These are phyloP conservation scores for Diplogasteroides magnus DNA, from an alignment of 1,140 invertebrate species.

Conservation along the genomic window DNA sequence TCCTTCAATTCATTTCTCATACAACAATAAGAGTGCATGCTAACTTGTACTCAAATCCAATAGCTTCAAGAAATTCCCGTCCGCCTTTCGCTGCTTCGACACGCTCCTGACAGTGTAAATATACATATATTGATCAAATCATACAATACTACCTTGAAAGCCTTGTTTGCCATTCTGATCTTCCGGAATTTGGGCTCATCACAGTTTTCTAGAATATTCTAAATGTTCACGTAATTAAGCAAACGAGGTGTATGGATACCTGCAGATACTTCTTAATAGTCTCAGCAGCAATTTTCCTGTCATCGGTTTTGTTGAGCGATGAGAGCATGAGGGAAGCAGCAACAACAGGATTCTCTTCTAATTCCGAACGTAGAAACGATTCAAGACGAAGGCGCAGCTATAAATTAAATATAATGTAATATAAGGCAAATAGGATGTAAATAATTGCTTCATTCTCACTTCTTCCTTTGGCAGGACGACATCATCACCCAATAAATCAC, in stretches of 20 bases:
- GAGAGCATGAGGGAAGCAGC: constrained; percentile 25
- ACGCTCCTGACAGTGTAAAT: constrained; percentile 18
- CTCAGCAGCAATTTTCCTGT: constrained; percentile 20
- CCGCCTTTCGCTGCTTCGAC: constrained; percentile 12
- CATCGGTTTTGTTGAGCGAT: constrained; percentile 14
- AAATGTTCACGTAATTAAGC: not conserved
- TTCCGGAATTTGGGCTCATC: constrained; percentile 8
- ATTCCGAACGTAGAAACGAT: constrained; percentile 16
- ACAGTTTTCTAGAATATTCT: constrained; percentile 18
- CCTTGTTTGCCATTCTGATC: constrained; percentile 18
- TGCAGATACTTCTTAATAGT: constrained; percentile 24
- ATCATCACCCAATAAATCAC: constrained; percentile 27
- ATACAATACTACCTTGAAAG: constrained; percentile 14
- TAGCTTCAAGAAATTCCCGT: constrained; percentile 21
- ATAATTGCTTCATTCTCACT: constrained; percentile 3
- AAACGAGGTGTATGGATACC: not conserved
- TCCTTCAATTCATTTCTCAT: too few relatives aligned
- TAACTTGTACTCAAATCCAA: constrained; percentile 28
- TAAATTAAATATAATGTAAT: constrained; percentile 8
- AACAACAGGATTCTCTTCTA: constrained; percentile 9
- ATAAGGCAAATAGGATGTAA: constrained; percentile 4
- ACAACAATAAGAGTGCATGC: too few relatives aligned
- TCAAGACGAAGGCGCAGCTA: constrained; percentile 23
- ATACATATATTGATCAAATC: constrained; percentile 1
- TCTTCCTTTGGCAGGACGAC: constrained; percentile 8